Conservation (phyloP, 2,113 vertebrate genomes). For the Catagonus wagneri region DNA sequence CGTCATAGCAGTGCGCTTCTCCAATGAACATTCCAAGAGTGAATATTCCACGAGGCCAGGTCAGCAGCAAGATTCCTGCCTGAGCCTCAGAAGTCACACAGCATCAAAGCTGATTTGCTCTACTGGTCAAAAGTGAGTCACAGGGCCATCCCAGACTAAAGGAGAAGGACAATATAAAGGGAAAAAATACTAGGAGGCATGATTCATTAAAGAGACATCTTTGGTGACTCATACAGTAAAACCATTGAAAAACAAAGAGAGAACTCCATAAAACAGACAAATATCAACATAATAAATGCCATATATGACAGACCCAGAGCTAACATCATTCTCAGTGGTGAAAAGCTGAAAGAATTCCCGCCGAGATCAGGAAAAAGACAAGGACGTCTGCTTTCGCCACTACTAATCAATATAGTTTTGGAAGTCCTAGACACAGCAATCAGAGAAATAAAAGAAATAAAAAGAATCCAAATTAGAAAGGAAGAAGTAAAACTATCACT, state of each 20-base stretch:
- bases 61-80: neutral
- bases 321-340: no score
- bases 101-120: neutral
- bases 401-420: no score
- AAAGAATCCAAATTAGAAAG: no score
- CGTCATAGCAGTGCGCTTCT: neutral
- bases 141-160: neutral
- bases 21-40: neutral
- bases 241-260: conserved; percentile 26
- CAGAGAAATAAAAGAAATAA: no score
- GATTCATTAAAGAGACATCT: neutral
- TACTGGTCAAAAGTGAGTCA: neutral
- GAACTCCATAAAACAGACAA: conserved; percentile 36
- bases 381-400: no score
- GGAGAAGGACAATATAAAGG: neutral
- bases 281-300: no score
- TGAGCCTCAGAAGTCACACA: neutral
- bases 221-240: neutral
- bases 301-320: no score
- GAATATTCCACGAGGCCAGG: neutral
- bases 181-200: neutral
- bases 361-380: no score
- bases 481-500: no score
- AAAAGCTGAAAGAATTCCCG: no score
- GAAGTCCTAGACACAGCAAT: no score